These are phyloP conservation scores for Elephantulus edwardii DNA, from an alignment of 2,113 vertebrate species.

Conservation along the genomic window DNA sequence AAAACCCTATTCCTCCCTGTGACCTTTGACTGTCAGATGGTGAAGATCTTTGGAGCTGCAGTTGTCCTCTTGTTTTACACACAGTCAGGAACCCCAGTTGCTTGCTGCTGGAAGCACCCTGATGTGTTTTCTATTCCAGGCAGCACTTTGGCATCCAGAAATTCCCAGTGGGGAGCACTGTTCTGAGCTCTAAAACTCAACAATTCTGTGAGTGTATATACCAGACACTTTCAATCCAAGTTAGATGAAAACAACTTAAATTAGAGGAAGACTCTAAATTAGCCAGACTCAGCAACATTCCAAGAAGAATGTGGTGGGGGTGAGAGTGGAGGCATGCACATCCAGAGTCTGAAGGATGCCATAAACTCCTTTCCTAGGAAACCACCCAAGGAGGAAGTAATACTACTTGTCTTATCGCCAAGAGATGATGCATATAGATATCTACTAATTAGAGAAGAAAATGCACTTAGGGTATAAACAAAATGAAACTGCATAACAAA, in stretches of 20 bases:
- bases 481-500: constrained; percentile 52
- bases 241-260: constrained; percentile 48
- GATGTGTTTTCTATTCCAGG: neutral
- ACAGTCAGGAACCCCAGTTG: neutral
- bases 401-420: neutral
- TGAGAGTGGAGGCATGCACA: constrained; percentile 24
- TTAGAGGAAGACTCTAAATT: constrained; percentile 50
- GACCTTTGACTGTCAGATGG: neutral
- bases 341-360: neutral
- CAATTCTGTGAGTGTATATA: neutral
- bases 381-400: neutral
- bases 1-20: neutral
- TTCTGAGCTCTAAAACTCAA: neutral
- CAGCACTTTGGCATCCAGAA: neutral
- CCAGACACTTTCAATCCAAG: neutral
- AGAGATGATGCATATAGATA: constrained; percentile 13
- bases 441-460: constrained; percentile 54
- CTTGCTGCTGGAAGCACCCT: neutral
- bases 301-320: neutral
- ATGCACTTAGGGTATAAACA: constrained; percentile 31
- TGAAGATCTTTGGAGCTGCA: neutral
- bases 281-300: constrained; percentile 25
- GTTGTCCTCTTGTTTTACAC: neutral
- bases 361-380: constrained; percentile 20
- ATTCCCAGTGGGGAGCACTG: neutral